phyloP scores from a whole-genome alignment of 2,797 vertebrate genomes.

The Sandelia bainsii region DNA sequence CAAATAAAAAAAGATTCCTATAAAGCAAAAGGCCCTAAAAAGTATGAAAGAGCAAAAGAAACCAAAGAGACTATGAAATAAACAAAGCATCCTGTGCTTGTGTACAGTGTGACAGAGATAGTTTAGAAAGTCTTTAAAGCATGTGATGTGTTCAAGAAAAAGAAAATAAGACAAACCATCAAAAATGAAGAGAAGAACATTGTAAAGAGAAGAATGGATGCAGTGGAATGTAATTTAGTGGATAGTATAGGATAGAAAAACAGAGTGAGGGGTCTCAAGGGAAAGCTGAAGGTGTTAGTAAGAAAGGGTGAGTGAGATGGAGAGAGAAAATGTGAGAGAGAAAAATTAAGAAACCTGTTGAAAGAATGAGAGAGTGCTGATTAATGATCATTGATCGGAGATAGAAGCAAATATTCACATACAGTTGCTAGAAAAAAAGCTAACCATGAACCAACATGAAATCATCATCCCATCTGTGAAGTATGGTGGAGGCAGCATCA shows the following conservation, averaged over 20 bases:
- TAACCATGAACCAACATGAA: too few species aligned
- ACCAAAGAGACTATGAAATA: background rate
- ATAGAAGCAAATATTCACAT: slow-evolving; percentile 21
- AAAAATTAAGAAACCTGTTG: slow-evolving; percentile 36
- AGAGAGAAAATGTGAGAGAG: slow-evolving; percentile 6
- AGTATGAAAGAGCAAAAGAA: background rate
- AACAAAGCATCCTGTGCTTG: background rate
- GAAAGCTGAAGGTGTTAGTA: slow-evolving; percentile 49
- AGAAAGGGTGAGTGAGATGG: slow-evolving; percentile 22
- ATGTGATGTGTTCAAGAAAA: background rate
- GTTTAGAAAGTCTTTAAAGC: background rate
- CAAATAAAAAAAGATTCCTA: background rate
- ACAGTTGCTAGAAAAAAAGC: too few species aligned
- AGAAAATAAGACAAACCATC: background rate
- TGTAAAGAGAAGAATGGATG: slow-evolving; percentile 6
- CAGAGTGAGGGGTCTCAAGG: slow-evolving; percentile 26
- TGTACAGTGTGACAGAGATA: background rate
- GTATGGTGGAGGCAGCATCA: too few species aligned
- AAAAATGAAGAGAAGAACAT: background rate
- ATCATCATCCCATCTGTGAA: too few species aligned
- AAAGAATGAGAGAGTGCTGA: slow-evolving; percentile 35
- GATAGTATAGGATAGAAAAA: slow-evolving; percentile 29
- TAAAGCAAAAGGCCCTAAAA: background rate
- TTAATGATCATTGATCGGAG: slow-evolving; percentile 50
- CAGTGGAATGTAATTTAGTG: slow-evolving; percentile 46